phyloP scores from a whole-genome alignment of 1,140 invertebrate species.

The Neodiprion fabricii region DNA sequence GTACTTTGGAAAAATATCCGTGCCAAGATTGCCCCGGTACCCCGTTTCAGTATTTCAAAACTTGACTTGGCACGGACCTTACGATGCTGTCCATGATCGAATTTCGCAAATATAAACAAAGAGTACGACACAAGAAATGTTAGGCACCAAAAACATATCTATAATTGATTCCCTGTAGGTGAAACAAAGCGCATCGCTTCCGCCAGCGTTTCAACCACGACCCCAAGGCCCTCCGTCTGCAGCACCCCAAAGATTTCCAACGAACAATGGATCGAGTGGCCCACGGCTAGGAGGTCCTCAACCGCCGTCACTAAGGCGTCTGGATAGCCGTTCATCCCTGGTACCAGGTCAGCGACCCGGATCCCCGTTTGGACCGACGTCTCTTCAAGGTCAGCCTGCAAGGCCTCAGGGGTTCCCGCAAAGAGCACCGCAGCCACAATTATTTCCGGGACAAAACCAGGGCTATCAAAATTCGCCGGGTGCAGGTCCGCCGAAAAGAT shows the following conservation, averaged over 20 bases:
- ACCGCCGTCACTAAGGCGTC: constrained; percentile 52
- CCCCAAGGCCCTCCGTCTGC: constrained; percentile 34
- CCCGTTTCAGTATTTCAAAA: too few species aligned
- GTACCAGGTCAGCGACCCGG: constrained; percentile 27
- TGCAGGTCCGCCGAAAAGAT: constrained; percentile 35
- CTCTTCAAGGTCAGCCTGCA: constrained; percentile 14
- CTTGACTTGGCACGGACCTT: too few species aligned
- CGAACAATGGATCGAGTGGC: constrained; percentile 45
- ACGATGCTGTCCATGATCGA: too few species aligned
- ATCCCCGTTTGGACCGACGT: constrained; percentile 28
- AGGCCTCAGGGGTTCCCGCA: constrained; percentile 28
- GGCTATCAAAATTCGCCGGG: constrained; percentile 1
- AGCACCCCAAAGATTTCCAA: constrained; percentile 37
- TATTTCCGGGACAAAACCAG: constrained; percentile 34
- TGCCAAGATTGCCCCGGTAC: too few species aligned
- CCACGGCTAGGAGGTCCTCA: constrained; percentile 35
- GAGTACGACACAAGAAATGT: too few species aligned
- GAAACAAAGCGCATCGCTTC: constrained; percentile 36
- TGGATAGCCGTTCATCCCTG: constrained; percentile 56
- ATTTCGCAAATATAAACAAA: too few species aligned
- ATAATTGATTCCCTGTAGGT: constrained; percentile 34
- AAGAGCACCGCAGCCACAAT: constrained; percentile 9
- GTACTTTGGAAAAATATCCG: too few species aligned
- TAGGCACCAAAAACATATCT: too few species aligned
- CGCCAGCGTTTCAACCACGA: constrained; percentile 39